Evolutionary conservation across 2,888 invertebrate genomes (phyloP).

Genomic region (Sphaeridia pumilis): DNA sequence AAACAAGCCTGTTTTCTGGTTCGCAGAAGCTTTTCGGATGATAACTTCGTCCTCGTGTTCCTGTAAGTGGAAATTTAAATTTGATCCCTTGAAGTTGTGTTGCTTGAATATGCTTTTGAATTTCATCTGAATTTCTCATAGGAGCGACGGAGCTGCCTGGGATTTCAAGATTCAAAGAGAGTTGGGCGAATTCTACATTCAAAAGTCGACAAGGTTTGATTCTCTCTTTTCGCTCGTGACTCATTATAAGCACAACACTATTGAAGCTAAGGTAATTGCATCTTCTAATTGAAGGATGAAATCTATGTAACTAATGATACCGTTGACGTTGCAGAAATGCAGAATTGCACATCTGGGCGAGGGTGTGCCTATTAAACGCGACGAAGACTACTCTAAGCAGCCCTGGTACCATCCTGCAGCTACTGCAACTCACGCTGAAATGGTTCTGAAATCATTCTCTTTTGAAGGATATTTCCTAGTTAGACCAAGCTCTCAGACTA

Average conservation of each 20-base stretch:
- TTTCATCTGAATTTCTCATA: background rate
- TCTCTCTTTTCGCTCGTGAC: background rate
- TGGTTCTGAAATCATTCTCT: constrained; percentile 24
- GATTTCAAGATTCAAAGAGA: background rate
- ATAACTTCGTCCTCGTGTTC: background rate
- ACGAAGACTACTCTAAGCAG: constrained; percentile 7
- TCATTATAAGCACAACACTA: background rate
- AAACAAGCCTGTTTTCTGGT: background rate
- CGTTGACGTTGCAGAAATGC: no score
- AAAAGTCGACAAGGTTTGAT: background rate
- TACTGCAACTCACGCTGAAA: constrained; percentile 25
- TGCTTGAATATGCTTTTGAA: background rate
- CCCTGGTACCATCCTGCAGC: constrained; percentile 24
- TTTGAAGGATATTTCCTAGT: constrained; percentile 33
- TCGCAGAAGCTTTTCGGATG: background rate
- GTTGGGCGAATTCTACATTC: background rate
- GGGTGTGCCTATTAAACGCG: constrained; percentile 14
- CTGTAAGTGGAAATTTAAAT: background rate
- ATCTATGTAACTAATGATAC: background rate
- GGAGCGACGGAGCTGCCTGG: background rate
- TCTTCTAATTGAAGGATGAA: background rate
- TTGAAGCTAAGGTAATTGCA: background rate
- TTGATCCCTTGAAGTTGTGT: background rate
- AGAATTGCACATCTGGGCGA: background rate
- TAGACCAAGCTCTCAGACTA: background rate